Base-by-base conservation (phyloP, 2,797 vertebrate genomes). In the Darevskia mixta region DNA sequence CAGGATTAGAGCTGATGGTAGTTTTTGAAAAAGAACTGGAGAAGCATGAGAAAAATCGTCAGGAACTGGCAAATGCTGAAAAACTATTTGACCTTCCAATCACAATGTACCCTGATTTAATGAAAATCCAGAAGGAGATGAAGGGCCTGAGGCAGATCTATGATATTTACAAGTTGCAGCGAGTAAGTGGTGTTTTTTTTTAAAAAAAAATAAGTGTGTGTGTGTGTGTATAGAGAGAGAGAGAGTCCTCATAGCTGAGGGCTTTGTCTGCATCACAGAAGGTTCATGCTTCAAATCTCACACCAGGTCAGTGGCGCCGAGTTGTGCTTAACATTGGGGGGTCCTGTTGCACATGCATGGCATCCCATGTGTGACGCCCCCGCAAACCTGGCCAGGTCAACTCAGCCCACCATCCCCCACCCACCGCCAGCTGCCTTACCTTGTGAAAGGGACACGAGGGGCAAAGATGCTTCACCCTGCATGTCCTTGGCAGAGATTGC, bases 41-140 rank as follows among this genome's bases (percentile, higher is more conserved):
- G 20, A 97, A 89, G 43, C 95, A 98, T 4, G 98, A 98, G 86
- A 89, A 94, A 86, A 95, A n/a, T 75, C 94, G 92, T 0, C 97
- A 97, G 92, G 97, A 98, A 58, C 91, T 99, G 86, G 95, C 96
- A 6, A 98, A 98, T 49, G 97, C 97, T 1, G 98, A 99, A 95
- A 99, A 98, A 88, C 97, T 99, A 85, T 97, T 99, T 67, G 97
- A 98, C 81, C 96, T 99, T 32, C 95, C 98, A 1, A 95, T 97
- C 89, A 98, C 98, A 1, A 85, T 94, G 72, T 98, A 98, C 85
- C 97, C 98, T 0, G 97, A 97, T 35, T 94, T 99, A 66, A 76
- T 97, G 8, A 96, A 94, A 77, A 97, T 98, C n/a, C 98, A 98
- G 94, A 98, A 97, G 90, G 98, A 99, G 82, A 98, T 99, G 96